Evolutionary conservation across 2,888 invertebrate genomes (phyloP), one percentile per base, ranked within the genome.

Genomic region (Aquatica leii): DNA sequence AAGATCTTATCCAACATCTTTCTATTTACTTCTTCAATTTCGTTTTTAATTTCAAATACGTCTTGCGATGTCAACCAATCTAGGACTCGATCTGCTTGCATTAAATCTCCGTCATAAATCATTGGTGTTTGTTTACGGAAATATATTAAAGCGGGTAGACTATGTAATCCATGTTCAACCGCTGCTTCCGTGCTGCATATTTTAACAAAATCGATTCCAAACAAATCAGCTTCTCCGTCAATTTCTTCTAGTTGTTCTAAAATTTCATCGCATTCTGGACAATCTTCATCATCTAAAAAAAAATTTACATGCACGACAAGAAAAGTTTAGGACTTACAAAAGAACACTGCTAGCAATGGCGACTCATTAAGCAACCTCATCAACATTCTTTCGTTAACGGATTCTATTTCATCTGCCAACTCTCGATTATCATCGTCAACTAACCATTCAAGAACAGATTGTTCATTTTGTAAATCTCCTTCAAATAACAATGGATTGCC

Each of bases 21-120:
- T 67, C 94, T 90, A 81, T 97, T 97, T 6, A 98, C 97, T 80
- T 97, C 97, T 80, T 97, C 97, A 76, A 97, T 97, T 86, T 96
- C 96, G 78, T 95, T 96, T 84, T 95, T 95, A 56, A 96, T 91
- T 82, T 96, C 95, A 82, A 96, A 95, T 56, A 95, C 94, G 78
- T 96, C 96, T 77, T 96, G 95, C 50, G 95, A 95, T 20, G 96
- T 96, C 41, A 96, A 82, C 96, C 96, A 96, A 67, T 90, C 88
- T 3, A 96, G 83, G 17, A 96, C 88, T 78, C 89, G 90, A 54
- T 94, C 94, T 35, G 92, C 92, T 80, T 96, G 95, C 67, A 89
- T 90, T 35, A 96, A 82, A 78, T 96, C 96, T 3, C 96, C 95
- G 73, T 96, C 96, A 78, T 94, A 96, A 3, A 94, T 84, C 81